phyloP scores from a whole-genome alignment of 2,113 vertebrate species.

The Parus major region DNA sequence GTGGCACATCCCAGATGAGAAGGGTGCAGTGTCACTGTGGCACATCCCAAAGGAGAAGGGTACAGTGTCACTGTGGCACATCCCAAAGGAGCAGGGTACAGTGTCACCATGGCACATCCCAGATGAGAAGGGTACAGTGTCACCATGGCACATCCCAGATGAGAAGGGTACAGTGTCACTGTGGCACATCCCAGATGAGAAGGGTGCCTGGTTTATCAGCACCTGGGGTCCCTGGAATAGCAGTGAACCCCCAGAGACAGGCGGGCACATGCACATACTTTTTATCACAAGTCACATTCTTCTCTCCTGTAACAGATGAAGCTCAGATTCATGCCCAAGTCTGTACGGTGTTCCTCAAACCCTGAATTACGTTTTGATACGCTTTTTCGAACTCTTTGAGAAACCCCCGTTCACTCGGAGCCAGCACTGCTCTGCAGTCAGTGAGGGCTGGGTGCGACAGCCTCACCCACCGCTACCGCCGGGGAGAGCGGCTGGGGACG shows the following conservation, averaged over 20 bases:
- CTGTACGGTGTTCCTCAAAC: accelerated
- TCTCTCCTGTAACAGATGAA: not conserved
- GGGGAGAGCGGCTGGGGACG: not conserved
- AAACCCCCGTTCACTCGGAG: not conserved
- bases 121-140: too few species aligned
- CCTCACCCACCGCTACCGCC: too few species aligned
- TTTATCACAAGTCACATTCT: not conserved
- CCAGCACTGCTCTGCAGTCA: not conserved
- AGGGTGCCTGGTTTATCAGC: not conserved
- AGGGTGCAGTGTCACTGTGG: not conserved
- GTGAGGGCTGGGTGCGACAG: not conserved
- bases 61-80: not conserved
- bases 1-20: not conserved
- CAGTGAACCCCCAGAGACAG: not conserved
- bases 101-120: too few species aligned
- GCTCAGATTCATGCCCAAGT: too few species aligned
- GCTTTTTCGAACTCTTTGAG: not conserved
- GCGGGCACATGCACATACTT: accelerated
- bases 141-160: accelerated
- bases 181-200: not conserved
- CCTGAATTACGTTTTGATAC: not conserved
- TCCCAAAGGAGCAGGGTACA: accelerated
- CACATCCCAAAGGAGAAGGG: not conserved
- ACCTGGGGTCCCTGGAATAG: not conserved
- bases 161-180: not conserved